Base-by-base conservation (phyloP, 1,140 invertebrate species). In the Bombus cullumanus region DNA sequence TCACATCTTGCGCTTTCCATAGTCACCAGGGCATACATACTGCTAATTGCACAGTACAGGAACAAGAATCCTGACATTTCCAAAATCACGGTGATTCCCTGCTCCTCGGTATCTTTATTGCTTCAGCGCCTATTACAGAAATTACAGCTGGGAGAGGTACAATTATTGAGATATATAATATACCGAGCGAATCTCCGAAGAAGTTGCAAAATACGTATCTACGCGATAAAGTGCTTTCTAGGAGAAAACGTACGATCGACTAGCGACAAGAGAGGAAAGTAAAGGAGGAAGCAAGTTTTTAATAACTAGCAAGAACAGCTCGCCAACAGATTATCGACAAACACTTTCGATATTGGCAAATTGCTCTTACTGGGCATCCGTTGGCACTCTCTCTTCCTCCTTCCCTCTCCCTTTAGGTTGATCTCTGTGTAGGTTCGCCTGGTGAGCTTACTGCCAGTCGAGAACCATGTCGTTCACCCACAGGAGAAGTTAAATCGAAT, bases 401-500 rank as follows among this genome's bases (percentile, higher is more conserved):
- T 47, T 81, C 80, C 82, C 75, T 79, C 57, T 83, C 37, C 62
- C 41, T 81, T 80, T 88, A 75, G 80, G 87, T 79, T 66, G 39
- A 80, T 53, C 76, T 9, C 31, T 53, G 41, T n/a, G 39, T n/a
- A n/a, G 57, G 66, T 71, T 47, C 62, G 64, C 31, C 43, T 4
- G 47, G 62, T 13, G 74, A 83, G 73, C 88, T 83, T 73, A 84
- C 85, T 88, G 83, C 86, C 62, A 79, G 83, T 62, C 66, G 83
- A 90, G 86, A 88, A 83, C 80, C 86, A 75, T 80, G 89, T 89
- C 88, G 86, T 57, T 90, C 78, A 81, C 76, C 77, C 85, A 86
- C 83, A 91, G 90, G 87, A 87, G 90, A 94, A 94, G 92, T 94
- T 94, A 93, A 93, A 94, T 93, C 92, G 93, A 93, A 93, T 94